phyloP scores from a whole-genome alignment of 1,140 invertebrate species.

The Schlechtendalia chinensis region DNA sequence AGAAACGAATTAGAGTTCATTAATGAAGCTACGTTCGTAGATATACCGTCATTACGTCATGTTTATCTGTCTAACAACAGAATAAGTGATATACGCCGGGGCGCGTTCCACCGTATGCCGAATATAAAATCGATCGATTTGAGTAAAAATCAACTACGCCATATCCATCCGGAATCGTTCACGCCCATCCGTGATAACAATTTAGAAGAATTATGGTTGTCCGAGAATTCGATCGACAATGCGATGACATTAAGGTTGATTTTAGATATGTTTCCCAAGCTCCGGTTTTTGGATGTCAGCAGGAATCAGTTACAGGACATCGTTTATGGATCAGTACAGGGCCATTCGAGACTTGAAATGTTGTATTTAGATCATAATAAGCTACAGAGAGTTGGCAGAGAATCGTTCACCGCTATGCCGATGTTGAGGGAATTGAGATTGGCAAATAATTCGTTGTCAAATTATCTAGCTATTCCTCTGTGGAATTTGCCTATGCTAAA shows the following conservation, averaged over 20 bases:
- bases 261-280: constrained; percentile 71
- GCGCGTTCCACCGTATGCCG: constrained; percentile 76
- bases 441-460: constrained; percentile 73
- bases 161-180: constrained; percentile 78
- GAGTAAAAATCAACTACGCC: constrained; percentile 73
- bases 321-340: constrained; percentile 70
- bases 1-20: constrained; percentile 70
- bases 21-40: constrained; percentile 75
- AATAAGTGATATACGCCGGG: constrained; percentile 63
- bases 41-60: constrained; percentile 69
- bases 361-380: constrained; percentile 78
- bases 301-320: constrained; percentile 64
- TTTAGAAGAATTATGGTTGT: constrained; percentile 73
- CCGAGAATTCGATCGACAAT: constrained; percentile 72
- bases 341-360: constrained; percentile 74
- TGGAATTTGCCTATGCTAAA: constrained; percentile 80
- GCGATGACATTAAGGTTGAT: constrained; percentile 69
- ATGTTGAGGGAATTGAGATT: constrained; percentile 75
- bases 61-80: constrained; percentile 71
- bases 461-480: constrained; percentile 64
- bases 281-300: constrained; percentile 57
- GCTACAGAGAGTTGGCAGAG: constrained; percentile 69
- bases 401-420: constrained; percentile 77
- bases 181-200: constrained; percentile 63
- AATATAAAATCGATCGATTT: constrained; percentile 71